A percentile compares a stretch with the other conserved stretches of the same genome.
phyloP scores from a whole-genome alignment of 1,140 invertebrate species.

The Rhagoletis zephyria region DNA sequence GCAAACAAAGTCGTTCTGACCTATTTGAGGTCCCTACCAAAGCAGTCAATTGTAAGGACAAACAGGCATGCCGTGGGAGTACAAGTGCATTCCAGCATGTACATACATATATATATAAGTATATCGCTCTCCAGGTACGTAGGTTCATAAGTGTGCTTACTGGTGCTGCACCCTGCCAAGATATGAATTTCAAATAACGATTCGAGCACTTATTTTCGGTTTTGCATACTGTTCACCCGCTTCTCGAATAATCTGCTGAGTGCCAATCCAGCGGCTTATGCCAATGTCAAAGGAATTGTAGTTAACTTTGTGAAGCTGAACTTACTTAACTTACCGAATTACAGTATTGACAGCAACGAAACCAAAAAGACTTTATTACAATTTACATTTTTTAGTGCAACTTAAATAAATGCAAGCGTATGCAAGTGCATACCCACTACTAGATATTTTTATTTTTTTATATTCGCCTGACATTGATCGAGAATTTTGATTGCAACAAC shows the following conservation, averaged over 20 bases:
- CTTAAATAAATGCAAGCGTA: constrained; percentile 30
- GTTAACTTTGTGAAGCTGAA: constrained; percentile 2
- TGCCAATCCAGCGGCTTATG: constrained; percentile 35
- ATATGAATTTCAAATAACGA: constrained; percentile 52
- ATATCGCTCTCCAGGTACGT: not conserved
- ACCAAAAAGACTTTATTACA: not conserved
- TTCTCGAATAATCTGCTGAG: constrained; percentile 32
- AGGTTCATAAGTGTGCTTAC: not conserved
- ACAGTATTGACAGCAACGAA: not conserved
- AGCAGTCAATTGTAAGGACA: constrained; percentile 11
- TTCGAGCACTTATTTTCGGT: constrained; percentile 38
- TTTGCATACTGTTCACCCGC: constrained; percentile 45
- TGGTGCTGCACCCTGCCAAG: constrained; percentile 9
- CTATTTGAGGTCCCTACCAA: constrained; percentile 17
- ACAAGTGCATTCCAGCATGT: not conserved
- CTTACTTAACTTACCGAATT: constrained; percentile 27
- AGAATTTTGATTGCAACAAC: not conserved
- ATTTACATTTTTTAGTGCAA: constrained; percentile 44
- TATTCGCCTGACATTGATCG: constrained; percentile 18
- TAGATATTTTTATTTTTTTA: constrained; percentile 1
- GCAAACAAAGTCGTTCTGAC: not conserved
- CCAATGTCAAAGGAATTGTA: constrained; percentile 38
- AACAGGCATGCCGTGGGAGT: not conserved
- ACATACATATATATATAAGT: not conserved
- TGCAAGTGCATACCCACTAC: not conserved